Conservation (phyloP, 1,140 invertebrate genomes). For the Meteorus sp. region DNA sequence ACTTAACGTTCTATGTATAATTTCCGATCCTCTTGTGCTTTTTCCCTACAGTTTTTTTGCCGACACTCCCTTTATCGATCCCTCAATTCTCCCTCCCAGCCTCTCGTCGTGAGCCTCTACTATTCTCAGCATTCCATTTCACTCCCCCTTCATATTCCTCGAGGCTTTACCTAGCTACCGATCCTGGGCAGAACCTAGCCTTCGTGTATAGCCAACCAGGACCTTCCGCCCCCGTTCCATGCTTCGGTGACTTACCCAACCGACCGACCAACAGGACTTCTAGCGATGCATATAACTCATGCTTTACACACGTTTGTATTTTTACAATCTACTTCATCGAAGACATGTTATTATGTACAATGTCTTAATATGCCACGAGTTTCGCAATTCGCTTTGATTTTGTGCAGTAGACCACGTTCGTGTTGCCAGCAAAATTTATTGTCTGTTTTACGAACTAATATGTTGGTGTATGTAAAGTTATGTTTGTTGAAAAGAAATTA, state of each 20-base stretch:
- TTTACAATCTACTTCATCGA: slow-evolving; percentile 1
- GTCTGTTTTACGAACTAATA: no score
- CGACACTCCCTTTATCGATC: slow-evolving; percentile 60
- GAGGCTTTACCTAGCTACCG: slow-evolving; percentile 40
- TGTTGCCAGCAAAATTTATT: no score
- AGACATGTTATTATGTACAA: no score
- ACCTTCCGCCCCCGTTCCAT: not conserved
- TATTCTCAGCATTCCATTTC: slow-evolving; percentile 17
- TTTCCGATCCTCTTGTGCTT: slow-evolving; percentile 29
- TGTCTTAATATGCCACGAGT: no score
- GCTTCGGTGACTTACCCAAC: not conserved
- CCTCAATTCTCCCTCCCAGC: slow-evolving; percentile 7
- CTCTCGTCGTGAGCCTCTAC: slow-evolving; percentile 13
- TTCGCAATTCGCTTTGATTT: no score
- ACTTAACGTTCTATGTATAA: not conserved
- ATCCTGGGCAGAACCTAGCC: slow-evolving; percentile 20
- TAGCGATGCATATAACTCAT: not conserved
- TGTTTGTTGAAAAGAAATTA: no score
- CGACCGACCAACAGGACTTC: not conserved
- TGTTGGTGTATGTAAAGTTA: no score
- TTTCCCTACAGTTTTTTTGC: slow-evolving; percentile 43
- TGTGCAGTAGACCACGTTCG: no score
- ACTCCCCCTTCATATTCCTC: slow-evolving; percentile 23
- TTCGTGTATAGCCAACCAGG: not conserved
- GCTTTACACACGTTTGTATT: not conserved